Evolutionary conservation across 2,113 vertebrate species (phyloP).

Genomic region (Ivindomyrus marchei): DNA sequence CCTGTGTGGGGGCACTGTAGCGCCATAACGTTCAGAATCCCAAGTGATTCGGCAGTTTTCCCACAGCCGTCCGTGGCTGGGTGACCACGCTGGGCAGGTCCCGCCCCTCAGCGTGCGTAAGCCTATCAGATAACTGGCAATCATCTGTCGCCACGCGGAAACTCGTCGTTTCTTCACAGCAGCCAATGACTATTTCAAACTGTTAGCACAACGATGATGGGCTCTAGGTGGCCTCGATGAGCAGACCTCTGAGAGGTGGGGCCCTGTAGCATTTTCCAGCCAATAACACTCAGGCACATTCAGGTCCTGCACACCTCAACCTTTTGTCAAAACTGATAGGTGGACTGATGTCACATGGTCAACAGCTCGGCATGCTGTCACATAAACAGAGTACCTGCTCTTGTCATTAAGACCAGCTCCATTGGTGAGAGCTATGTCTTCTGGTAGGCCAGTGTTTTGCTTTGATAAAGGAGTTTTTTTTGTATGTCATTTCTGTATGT

Average conservation of each 20-base stretch:
- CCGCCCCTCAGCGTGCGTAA: background rate
- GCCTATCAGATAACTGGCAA: background rate
- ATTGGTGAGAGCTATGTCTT: background rate
- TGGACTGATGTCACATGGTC: background rate
- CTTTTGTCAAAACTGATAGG: background rate
- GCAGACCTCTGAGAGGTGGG: background rate
- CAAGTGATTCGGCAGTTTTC: background rate
- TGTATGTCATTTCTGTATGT: background rate
- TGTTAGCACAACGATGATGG: slow-evolving; percentile 10
- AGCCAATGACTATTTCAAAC: slow-evolving; percentile 10
- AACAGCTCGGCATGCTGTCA: background rate
- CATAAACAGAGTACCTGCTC: background rate
- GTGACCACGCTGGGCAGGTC: background rate
- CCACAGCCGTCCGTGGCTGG: background rate
- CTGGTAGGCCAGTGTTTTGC: slow-evolving; percentile 9
- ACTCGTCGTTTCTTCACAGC: background rate
- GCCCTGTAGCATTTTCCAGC: background rate
- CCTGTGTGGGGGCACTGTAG: background rate
- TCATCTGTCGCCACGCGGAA: background rate
- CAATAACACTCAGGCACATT: background rate
- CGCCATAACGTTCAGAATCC: background rate
- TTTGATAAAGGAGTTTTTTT: background rate
- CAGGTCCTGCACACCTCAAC: background rate
- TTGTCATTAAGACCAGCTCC: background rate
- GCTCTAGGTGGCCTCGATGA: background rate